phyloP scores from a whole-genome alignment of 2,113 vertebrate genomes.

The Craseonycteris thonglongyai region DNA sequence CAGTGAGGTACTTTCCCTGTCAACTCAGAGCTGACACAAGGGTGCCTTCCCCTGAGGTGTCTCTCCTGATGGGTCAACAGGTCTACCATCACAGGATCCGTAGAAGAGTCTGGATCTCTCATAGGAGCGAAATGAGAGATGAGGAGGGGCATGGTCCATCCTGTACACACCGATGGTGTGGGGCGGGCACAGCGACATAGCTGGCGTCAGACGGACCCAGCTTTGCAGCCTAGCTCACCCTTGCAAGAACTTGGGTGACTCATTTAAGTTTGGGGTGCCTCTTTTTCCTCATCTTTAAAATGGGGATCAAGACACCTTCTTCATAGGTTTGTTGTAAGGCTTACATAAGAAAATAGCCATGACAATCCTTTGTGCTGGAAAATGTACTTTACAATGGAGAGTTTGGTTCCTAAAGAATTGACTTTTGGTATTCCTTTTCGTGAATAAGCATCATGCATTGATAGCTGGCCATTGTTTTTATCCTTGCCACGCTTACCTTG shows the following conservation, averaged over 20 bases:
- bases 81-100: background rate
- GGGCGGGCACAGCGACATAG: background rate
- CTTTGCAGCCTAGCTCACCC: background rate
- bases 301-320: background rate
- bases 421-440: background rate
- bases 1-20: background rate
- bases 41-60: background rate
- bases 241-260: background rate
- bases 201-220: background rate
- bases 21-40: background rate
- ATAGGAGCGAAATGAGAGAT: too few species aligned
- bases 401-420: background rate
- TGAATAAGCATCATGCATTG: background rate
- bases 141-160: fast-evolving
- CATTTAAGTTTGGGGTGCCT: background rate
- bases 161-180: background rate
- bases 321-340: background rate
- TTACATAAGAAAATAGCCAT: background rate
- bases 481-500: background rate
- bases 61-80: background rate
- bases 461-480: background rate
- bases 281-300: background rate
- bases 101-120: background rate
- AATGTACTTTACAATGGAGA: background rate
- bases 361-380: background rate